Percentiles rank a stretch among this genome's conserved stretches.
phyloP scores from a whole-genome alignment of 2,888 invertebrate species.

The Tenthredo mesomela region DNA sequence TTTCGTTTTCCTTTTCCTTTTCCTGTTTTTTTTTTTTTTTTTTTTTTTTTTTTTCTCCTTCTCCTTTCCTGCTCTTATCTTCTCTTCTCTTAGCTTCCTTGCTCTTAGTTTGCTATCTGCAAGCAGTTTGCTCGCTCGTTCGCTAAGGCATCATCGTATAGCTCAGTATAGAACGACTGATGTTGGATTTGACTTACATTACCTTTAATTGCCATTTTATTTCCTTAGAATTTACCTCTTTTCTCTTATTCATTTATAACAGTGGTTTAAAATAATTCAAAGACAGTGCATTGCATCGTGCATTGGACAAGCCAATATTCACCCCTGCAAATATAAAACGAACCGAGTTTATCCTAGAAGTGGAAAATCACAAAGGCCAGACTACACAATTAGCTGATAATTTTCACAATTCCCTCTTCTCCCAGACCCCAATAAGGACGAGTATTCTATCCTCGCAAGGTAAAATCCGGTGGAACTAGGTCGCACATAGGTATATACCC shows the following conservation, averaged over 20 bases:
- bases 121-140: background rate
- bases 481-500: background rate
- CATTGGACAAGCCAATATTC: background rate
- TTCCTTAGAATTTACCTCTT: background rate
- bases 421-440: background rate
- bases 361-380: background rate
- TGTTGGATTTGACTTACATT: background rate
- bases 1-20: background rate
- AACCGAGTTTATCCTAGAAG: background rate
- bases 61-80: background rate
- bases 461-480: slow-evolving; percentile 18
- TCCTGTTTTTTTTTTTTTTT: background rate
- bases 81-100: background rate
- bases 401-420: slow-evolving; percentile 7
- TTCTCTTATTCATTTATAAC: background rate
- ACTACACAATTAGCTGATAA: slow-evolving; percentile 17
- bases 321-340: background rate
- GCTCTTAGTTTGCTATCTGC: background rate
- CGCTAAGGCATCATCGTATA: background rate
- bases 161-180: background rate
- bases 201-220: slow-evolving; percentile 34
- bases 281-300: background rate
- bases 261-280: background rate
- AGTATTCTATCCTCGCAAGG: background rate
- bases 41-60: background rate